Percentiles rank a stretch among this genome's conserved stretches.
phyloP scores from a whole-genome alignment of 2,797 vertebrate genomes.

The Tokudaia tokunoshimensis region DNA sequence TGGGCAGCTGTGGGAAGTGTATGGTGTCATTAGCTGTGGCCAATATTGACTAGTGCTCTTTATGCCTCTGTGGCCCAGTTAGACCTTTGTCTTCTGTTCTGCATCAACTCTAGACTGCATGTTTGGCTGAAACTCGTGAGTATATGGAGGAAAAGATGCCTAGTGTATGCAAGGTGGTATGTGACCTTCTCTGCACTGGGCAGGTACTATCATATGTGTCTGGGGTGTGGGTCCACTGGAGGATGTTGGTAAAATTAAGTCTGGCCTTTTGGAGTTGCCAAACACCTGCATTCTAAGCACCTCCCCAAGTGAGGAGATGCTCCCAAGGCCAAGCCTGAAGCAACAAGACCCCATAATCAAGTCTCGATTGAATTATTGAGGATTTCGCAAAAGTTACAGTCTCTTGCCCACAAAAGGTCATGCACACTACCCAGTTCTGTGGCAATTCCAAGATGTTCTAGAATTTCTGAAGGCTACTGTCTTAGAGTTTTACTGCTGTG shows the following conservation, averaged over 20 bases:
- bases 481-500: not conserved
- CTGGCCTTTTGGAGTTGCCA: too few species aligned
- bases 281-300: not conserved
- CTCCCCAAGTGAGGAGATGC: not conserved
- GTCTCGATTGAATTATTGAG: not conserved
- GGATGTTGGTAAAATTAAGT: not conserved
- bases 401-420: not conserved
- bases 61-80: not conserved
- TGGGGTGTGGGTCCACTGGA: not conserved
- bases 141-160: too few species aligned
- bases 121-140: too few species aligned
- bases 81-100: not conserved
- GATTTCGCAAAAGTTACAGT: not conserved
- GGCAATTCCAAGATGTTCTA: not conserved
- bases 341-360: too few species aligned
- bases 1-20: too few species aligned
- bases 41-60: too few species aligned
- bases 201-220: too few species aligned
- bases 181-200: not conserved
- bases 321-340: not conserved
- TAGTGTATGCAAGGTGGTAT: not conserved
- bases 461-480: slow-evolving; percentile 6
- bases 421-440: not conserved
- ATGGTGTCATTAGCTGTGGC: not conserved
- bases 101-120: not conserved